These are phyloP conservation scores for Cebus imitator DNA, from an alignment of 2,113 vertebrate genomes.

Conservation along the genomic window DNA sequence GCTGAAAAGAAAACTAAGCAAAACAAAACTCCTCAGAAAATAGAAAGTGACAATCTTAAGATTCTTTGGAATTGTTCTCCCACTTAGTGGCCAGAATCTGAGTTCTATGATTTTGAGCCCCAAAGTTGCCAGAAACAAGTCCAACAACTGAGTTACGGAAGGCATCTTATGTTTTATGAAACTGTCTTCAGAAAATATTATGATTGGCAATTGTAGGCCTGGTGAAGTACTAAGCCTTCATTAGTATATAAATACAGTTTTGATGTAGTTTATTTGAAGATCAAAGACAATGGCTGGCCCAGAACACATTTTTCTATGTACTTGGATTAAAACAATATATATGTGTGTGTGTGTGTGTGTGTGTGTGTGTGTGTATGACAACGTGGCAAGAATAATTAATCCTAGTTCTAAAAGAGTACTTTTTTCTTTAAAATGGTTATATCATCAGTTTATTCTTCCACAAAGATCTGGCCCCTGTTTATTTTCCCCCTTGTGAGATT, in stretches of 20 bases:
- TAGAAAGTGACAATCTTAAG: not conserved
- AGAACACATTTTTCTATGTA: constrained; percentile 13
- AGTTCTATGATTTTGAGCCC: not conserved
- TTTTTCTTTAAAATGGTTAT: constrained; percentile 12
- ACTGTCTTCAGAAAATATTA: not conserved
- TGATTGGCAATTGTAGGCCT: not conserved
- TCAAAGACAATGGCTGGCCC: not conserved
- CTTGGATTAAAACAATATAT: not conserved
- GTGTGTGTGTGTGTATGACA: no score
- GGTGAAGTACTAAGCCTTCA: not conserved
- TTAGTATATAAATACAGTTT: not conserved
- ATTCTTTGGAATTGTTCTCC: not conserved
- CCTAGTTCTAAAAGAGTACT: not conserved
- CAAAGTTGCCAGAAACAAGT: not conserved
- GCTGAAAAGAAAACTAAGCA: not conserved
- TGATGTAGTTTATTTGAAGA: not conserved
- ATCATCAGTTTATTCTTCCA: not conserved
- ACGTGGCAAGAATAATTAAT: not conserved
- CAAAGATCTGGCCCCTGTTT: not conserved
- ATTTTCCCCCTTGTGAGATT: not conserved
- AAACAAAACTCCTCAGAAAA: not conserved
- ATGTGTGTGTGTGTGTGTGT: no score
- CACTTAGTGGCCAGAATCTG: not conserved
- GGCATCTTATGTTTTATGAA: not conserved
- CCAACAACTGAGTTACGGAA: not conserved